Base-by-base conservation (phyloP, 1,140 invertebrate species). In the Chrysoperla carnea region DNA sequence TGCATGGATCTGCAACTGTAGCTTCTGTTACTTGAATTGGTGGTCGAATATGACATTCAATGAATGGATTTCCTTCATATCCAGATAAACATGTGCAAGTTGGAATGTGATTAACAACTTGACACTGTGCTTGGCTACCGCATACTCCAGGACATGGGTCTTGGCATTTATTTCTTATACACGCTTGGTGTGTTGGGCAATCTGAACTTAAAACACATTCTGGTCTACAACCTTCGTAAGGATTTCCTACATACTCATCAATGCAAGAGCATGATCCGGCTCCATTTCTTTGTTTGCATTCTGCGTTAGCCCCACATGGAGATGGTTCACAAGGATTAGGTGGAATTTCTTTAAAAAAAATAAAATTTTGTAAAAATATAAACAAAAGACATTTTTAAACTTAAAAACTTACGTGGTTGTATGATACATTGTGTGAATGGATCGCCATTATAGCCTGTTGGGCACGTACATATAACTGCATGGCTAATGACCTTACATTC, bases 401-500 rank as follows among this genome's bases (percentile, higher is more conserved):
- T 14, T 8, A 35, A 15, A 39, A 12, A 51, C 48, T 52, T 45
- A 64, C 61, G 47, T 55, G 62, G 53, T 44, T 63, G 46, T 4
- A 53, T 31, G 8, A 68, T 45, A 44, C 78, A 81, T 46, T 72
- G 67, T 0, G 73, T 63, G 46, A 76, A 83, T 43, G 83, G 80
- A 71, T 87, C 81, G 43, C 84, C 84, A 2, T 73, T 74, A 56
- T 72, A 84, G 17, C 83, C 83, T 36, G 72, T 64, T 4, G 70
- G 58, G 61, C 84, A 88, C 4, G 73, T 71, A 54, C 84, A 87
- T 5, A 76, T 72, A 3, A 82, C 80, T 36, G 81, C 72, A 53
- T 86, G 82, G 49, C 78, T 78, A 9, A 78, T 73, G 4, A 84
- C 75, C 39, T 68, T 66, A 54, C 85, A 89, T 48, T 84, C 73